phyloP scores from a whole-genome alignment of 2,888 invertebrate species.

The Quadroppia sp. region DNA sequence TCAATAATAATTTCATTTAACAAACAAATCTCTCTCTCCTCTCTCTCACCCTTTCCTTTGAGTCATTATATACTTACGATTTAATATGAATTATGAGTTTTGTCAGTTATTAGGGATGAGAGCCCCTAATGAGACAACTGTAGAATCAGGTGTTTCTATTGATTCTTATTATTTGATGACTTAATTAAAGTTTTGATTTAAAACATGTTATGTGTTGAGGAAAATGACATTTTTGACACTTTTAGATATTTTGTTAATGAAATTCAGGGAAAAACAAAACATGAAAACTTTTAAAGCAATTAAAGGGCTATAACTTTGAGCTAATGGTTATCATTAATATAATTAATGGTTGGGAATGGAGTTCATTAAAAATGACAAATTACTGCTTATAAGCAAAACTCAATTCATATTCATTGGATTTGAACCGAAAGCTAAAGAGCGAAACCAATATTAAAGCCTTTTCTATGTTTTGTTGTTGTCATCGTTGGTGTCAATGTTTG shows the following conservation, averaged over 20 bases:
- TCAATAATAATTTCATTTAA: slow-evolving; percentile 17
- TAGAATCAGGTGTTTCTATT: neutral
- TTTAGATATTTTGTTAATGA: neutral
- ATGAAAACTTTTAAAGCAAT: neutral
- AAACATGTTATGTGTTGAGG: neutral
- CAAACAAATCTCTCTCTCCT: neutral
- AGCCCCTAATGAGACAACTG: slow-evolving; percentile 15
- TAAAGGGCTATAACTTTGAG: slow-evolving; percentile 26
- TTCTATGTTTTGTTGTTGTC: slow-evolving; percentile 16
- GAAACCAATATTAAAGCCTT: slow-evolving; percentile 2
- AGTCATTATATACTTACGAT: neutral
- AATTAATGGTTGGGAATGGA: slow-evolving; percentile 24
- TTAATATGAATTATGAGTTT: neutral
- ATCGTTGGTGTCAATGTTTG: slow-evolving; percentile 22
- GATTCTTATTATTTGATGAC: neutral
- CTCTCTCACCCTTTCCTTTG: neutral
- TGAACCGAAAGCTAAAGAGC: neutral
- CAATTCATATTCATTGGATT: neutral
- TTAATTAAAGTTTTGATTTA: neutral
- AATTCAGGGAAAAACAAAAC: neutral
- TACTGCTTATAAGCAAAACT: neutral
- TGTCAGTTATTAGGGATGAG: neutral
- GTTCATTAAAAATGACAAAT: slow-evolving; percentile 35
- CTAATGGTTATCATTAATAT: slow-evolving; percentile 24
- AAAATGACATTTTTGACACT: neutral